A percentile compares a stretch with the other conserved stretches of the same genome.
phyloP scores from a whole-genome alignment of 2,797 vertebrate species.

The Meda fulgida region DNA sequence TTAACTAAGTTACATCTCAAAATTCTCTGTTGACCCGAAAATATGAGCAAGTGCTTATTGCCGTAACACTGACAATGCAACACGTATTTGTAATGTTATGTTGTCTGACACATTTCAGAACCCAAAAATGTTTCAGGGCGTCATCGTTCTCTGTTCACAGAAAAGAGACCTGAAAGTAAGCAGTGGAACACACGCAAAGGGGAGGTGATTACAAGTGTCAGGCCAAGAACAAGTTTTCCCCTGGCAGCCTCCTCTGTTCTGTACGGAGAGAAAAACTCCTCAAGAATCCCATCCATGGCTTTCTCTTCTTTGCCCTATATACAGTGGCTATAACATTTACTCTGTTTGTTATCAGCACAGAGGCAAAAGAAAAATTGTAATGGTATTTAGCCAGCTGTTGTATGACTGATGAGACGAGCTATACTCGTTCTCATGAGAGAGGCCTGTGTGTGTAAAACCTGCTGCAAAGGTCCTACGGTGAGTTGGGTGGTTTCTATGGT shows the following conservation, averaged over 20 bases:
- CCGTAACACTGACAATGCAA: not conserved
- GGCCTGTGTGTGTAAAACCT: not conserved
- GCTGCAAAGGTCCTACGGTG: too few relatives aligned
- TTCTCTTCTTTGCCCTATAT: conserved; percentile 33
- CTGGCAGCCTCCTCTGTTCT: conserved; percentile 58
- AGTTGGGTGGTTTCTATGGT: not conserved
- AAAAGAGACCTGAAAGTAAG: not conserved
- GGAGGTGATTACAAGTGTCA: conserved; percentile 75
- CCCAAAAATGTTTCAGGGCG: not conserved
- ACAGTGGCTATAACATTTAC: not conserved
- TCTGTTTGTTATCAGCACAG: not conserved
- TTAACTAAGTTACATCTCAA: not conserved
- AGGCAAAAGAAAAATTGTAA: not conserved
- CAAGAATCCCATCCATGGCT: conserved; percentile 48
- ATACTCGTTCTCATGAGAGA: not conserved
- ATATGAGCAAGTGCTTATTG: not conserved
- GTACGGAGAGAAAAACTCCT: conserved; percentile 36
- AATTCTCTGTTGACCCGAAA: not conserved
- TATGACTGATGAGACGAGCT: conserved; percentile 1
- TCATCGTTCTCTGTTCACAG: not conserved
- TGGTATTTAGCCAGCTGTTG: not conserved
- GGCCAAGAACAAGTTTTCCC: conserved; percentile 70
- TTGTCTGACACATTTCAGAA: not conserved
- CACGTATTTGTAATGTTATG: not conserved
- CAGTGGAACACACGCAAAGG: conserved; percentile 62